phyloP scores from a whole-genome alignment of 2,113 vertebrate genomes.

The Geococcyx californianus region DNA sequence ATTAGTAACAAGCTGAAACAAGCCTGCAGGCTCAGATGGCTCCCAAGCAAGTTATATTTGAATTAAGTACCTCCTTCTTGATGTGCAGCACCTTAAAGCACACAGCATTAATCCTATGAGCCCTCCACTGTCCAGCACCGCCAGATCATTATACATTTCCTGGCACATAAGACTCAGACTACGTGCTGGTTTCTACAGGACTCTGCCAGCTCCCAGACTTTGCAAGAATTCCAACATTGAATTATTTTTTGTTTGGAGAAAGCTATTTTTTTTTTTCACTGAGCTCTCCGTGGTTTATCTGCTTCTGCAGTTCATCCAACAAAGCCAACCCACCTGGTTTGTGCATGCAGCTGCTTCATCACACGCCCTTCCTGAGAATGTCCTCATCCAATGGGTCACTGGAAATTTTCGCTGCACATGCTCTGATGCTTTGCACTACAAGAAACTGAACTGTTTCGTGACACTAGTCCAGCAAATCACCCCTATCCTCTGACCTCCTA shows the following conservation, averaged over 20 bases:
- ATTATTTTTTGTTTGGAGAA: neutral
- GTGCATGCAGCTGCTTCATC: neutral
- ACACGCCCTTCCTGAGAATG: neutral
- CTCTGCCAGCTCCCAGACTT: neutral
- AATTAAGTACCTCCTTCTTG: neutral
- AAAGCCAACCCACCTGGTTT: neutral
- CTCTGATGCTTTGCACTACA: neutral
- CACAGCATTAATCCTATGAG: neutral
- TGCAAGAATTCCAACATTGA: neutral
- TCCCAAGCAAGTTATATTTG: neutral
- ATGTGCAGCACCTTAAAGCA: neutral
- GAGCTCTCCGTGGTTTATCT: neutral
- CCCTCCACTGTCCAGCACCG: neutral
- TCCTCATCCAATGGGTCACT: accelerated
- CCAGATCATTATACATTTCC: neutral
- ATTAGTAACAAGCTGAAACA: neutral
- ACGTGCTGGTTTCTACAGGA: neutral
- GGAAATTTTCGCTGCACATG: accelerated
- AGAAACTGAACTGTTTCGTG: neutral
- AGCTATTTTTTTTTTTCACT: neutral
- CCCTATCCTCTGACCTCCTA: neutral
- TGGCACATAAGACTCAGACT: neutral
- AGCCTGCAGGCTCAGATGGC: neutral
- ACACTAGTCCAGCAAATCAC: neutral
- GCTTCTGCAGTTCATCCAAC: neutral